Base-by-base conservation (phyloP, 1,140 invertebrate species). In the Aporrectodea caliginosa region DNA sequence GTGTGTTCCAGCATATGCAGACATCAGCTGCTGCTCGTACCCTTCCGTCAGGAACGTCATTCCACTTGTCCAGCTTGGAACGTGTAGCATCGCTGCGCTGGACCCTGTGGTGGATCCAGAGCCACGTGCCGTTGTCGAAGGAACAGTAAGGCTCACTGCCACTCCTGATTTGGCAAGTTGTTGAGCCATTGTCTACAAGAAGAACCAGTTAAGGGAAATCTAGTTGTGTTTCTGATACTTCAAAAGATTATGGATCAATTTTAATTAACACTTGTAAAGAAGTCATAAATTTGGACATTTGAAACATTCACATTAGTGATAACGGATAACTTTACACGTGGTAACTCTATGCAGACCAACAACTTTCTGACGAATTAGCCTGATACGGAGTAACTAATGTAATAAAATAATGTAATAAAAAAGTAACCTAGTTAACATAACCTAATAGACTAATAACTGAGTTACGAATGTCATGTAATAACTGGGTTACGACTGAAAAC, bases 1-100 rank as follows among this genome's bases (percentile, higher is more conserved):
- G 80, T 95, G 92, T 16, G 91, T 91, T 33, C 90, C 89, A 58
- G 88, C 88, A 75, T 84, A 83, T 6, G 84, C 84, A 0, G 88
- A 85, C 72, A 85, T 83, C 27, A 88, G 81, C 80, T 88, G 87
- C 77, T 88, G 87, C n/a, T 82, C 80, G 69, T 72, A 80, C 1
- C 80, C 80, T 31, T 78, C 71, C 1, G 80, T 78, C 27, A 58
- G 69, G 33, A 81, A 78, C 29, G 80, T 80, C 79, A 80, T 33
- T 31, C 79, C 79, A 35, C 79, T 80, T 27, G 79, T 69, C 79
- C 79, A 77, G 70, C 79, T 80, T 16, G 79, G 73, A 29, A 74
- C 74, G 73, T 79, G 79, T 22, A 72, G 58, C 33, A 74, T 74
- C n/a, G 30, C 73, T 2, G 35, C 75, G 22, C 43, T 58, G 43